These are phyloP conservation scores for Platichthys stellatus DNA, from an alignment of 2,113 vertebrate species.

Conservation along the genomic window DNA sequence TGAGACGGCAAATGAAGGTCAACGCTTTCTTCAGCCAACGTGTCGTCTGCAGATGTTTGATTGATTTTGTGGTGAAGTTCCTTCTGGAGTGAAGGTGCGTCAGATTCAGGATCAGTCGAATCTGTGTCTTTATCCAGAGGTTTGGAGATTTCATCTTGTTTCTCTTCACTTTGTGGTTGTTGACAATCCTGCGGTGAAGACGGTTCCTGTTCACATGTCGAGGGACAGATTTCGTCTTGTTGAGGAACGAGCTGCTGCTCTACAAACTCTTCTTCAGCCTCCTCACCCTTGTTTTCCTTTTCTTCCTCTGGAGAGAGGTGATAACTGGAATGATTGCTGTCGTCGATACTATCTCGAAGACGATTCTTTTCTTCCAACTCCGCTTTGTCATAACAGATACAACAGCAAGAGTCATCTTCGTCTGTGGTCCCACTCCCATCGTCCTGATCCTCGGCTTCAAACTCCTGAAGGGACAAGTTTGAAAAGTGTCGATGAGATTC, in stretches of 20 bases:
- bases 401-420: background rate
- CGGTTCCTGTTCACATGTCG: conserved; percentile 3
- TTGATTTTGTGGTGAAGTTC: too few relatives aligned
- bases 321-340: background rate
- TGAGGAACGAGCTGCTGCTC: background rate
- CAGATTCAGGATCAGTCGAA: too few relatives aligned
- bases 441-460: conserved; percentile 13
- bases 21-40: too few relatives aligned
- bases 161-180: background rate
- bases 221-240: background rate
- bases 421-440: background rate
- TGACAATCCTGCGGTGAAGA: background rate
- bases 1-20: too few relatives aligned
- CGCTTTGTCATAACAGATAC: conserved; percentile 3
- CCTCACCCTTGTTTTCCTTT: background rate
- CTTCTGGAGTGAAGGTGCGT: too few relatives aligned
- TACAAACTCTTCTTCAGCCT: background rate
- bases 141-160: background rate
- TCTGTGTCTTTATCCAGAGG: too few relatives aligned
- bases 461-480: conserved; percentile 39
- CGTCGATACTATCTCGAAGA: background rate
- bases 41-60: too few relatives aligned
- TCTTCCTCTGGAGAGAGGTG: background rate
- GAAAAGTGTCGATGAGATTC: background rate
- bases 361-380: conserved; percentile 4